Base-by-base conservation (phyloP, 2,888 invertebrate species). In the Prosopocoilus inquinatus region DNA sequence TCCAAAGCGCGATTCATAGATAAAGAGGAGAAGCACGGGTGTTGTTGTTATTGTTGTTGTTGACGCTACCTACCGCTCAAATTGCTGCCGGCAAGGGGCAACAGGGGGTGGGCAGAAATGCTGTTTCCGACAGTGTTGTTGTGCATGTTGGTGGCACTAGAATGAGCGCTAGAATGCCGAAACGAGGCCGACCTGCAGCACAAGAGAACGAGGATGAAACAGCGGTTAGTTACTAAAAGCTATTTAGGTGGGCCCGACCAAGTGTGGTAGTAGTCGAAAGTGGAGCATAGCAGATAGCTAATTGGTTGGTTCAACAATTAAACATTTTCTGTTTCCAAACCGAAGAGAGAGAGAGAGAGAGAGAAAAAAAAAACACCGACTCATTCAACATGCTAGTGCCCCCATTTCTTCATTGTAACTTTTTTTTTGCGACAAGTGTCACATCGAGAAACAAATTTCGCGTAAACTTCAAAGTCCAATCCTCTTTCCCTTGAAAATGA, bases 121-220 rank as follows among this genome's bases (percentile, higher is more conserved):
- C 90, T 91, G 84, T 88, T 86, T 84, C 88, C 89, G 82, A 88
- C 87, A 82, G 85, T 81, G 76, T 79, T 79, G 78, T 83, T 81
- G 80, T 82, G 82, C 81, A 82, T 82, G 81, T 84, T 84, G 80
- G 80, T 82, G 74, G 83, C 84, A 79, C 84, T 84, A 77, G 84
- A 82, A 79, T 84, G 82, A 79, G 85, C 87, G 69, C 77, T 77
- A 79, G 87, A 86, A 80, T 91, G 90, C 82, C 92, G 91, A 87
- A 92, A 93, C 83, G 93, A 93, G 82, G 92, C 92, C 85, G 92
- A 93, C 91, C 93, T 93, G 89, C 84, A 79, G 89, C 84, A 79
- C 81, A 76, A 80, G 73, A 75, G 76, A 76, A 75, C 65, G 76
- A 76, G 75, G 77, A 76, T 59, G 61, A 50, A 53, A 53, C 54